Evolutionary conservation across 1,140 invertebrate species (phyloP).

Genomic region (Acromyrmex charruanus): DNA sequence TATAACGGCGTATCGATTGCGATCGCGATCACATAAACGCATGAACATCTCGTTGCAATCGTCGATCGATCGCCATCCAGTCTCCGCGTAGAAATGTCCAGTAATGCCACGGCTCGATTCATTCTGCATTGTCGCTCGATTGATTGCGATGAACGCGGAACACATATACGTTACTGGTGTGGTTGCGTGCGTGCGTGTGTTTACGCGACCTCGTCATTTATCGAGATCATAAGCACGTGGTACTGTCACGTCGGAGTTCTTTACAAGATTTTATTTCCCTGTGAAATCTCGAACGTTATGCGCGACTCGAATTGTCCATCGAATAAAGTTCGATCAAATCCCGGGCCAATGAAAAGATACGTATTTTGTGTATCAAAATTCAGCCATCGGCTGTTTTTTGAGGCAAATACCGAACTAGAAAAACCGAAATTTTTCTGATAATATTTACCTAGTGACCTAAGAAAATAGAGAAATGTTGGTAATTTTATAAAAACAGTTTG

Average conservation of each 20-base stretch:
- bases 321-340: conserved; percentile 45
- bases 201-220: conserved; percentile 46
- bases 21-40: conserved; percentile 44
- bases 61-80: neutral
- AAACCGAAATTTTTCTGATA: neutral
- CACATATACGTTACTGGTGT: conserved; percentile 67
- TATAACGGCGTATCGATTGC: conserved; percentile 13
- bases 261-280: conserved; percentile 45
- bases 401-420: neutral
- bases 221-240: conserved; percentile 51
- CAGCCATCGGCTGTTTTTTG: neutral
- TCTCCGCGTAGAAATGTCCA: neutral
- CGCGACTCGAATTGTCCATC: conserved; percentile 5
- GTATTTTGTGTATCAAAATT: neutral
- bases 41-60: conserved; percentile 58
- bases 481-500: neutral
- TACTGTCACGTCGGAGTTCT: conserved; percentile 33
- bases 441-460: neutral
- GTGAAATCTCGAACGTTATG: conserved; percentile 1
- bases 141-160: conserved; percentile 65
- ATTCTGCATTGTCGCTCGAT: conserved; percentile 39
- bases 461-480: neutral
- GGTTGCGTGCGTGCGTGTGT: neutral
- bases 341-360: neutral
- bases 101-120: conserved; percentile 3